Evolutionary conservation across 2,797 vertebrate genomes (phyloP), one percentile per base, ranked within the genome.

Genomic region (Alauda arvensis): DNA sequence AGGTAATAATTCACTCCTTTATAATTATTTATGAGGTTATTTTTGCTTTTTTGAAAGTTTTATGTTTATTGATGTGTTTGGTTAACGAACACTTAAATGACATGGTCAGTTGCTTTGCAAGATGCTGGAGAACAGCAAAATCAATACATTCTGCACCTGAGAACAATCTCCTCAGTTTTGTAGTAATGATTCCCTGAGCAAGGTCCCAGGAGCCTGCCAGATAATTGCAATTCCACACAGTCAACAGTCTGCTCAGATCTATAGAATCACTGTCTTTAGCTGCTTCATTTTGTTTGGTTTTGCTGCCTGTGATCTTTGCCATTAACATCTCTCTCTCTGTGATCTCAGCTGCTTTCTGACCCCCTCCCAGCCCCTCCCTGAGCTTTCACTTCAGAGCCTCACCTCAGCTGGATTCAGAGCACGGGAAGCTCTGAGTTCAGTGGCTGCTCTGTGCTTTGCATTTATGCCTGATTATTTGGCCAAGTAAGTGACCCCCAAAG

Each of bases 21-120:
- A 95, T 93, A 94, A 95, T 90, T 95, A 94, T 94, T 95, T 91
- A 85, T 89, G 90, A 95, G 91, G 90, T 90, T 89, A 93, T 96
- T 96, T 96, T 96, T 92, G 92, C 86, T 88, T 86, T 81, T 93
- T 87, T 93, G 95, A 89, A 94, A 92, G 90, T 87, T 95, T 96
- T 95, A 91, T 92, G 81, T 88, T 90, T 95, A 95, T 91, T 94
- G 93, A 94, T 87, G 76, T 88, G 93, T 94, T 94, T 95, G 77
- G 80, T 95, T 95, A 96, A 95, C 62, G 26, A 89, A 95, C 26
- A 51, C 82, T 94, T 95, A 94, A 94, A 92, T 90, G 61, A 85
- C 90, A 93, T 86, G 87, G 84, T 94, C 90, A 95, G 84, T 91
- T 93, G 93, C 77, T 92, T 96, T 89, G 92, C 81, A 92, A 84